Conservation (phyloP, 2,797 vertebrate genomes). For the Apogon hyalosoma region DNA sequence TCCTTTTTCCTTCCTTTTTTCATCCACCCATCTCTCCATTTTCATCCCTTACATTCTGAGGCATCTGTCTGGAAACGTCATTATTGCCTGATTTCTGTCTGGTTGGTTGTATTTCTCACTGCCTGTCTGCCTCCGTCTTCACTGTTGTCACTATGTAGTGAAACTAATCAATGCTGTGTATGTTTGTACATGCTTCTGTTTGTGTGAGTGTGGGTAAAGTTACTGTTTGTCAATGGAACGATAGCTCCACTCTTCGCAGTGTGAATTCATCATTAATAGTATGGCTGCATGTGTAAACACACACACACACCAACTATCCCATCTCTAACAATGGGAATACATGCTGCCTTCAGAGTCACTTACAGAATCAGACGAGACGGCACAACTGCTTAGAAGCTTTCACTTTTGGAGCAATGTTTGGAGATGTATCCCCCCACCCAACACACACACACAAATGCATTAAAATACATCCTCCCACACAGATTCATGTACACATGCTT, state of each 20-base stretch:
- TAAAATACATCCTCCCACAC: slow-evolving; percentile 58
- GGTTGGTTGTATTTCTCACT: slow-evolving; percentile 41
- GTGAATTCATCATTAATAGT: slow-evolving; percentile 25
- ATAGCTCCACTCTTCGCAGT: slow-evolving; percentile 47
- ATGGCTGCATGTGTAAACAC: slow-evolving; percentile 18
- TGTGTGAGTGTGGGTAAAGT: slow-evolving; percentile 31
- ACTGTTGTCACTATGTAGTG: slow-evolving; percentile 47
- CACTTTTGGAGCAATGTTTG: slow-evolving; percentile 41
- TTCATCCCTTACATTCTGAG: slow-evolving; percentile 2
- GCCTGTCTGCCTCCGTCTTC: slow-evolving; percentile 28
- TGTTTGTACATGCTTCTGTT: slow-evolving; percentile 4
- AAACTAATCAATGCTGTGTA: slow-evolving; percentile 44
- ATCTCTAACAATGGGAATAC: slow-evolving; percentile 35
- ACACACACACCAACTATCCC: slow-evolving; percentile 16
- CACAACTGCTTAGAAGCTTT: slow-evolving; percentile 59
- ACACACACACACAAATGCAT: slow-evolving; percentile 13
- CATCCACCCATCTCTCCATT: slow-evolving; percentile 14
- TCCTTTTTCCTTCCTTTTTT: not conserved
- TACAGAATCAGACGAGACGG: slow-evolving; percentile 54
- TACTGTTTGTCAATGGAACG: slow-evolving; percentile 51
- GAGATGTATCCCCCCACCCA: slow-evolving; percentile 24
- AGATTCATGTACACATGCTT: slow-evolving; percentile 57
- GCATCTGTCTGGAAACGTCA: slow-evolving; percentile 53
- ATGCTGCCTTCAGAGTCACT: slow-evolving; percentile 30
- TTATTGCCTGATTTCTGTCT: slow-evolving; percentile 50